Evolutionary conservation across 2,888 invertebrate species (phyloP), one percentile per base, ranked within the genome.

Genomic region (Machimus atricapillus): DNA sequence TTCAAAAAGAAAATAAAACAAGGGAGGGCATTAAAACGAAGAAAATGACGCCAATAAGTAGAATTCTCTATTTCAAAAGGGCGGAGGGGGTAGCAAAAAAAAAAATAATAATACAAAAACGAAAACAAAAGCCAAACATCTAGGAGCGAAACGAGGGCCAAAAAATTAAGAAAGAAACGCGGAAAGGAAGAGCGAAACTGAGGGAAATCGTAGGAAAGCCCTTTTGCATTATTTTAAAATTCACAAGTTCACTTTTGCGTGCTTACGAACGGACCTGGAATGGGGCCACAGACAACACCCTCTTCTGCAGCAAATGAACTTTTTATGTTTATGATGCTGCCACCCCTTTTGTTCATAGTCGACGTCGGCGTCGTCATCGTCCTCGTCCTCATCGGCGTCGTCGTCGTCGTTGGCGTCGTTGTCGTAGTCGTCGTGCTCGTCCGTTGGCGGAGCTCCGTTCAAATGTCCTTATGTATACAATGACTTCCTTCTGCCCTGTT

Each of bases 401-500:
- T 37, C 76, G 37, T 27, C 7, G 23, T n/a, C 31, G 74, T 23
- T 16, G 34, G 4, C 9, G 74, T 74, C 74, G 74, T 74, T 14
- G 74, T 43, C 43, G 43, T 43, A 12, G 43, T 43, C 40, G 40
- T 12, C 9, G 43, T 14, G 14, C 14, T 37, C 76, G 76, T 37
- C 58, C 76, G 37, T 5, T 76, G 76, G 27, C 73, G 34, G 73
- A 16, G 74, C 74, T 74, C 74, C 43, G 85, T 85, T 66, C 73
- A 43, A 86, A 79, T 86, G 78, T 86, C 83, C 83, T 87, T 87
- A 87, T 87, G 87, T 87, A 87, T 87, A 87, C 87, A 87, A 87
- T 87, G 87, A 87, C 87, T 87, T 83, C 82, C 77, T 87, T 82
- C 74, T 77, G 56, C 66, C 66, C 66, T 27, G 66, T 74, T 52